Percentiles rank a stretch among this genome's conserved stretches.
Evolutionary conservation across 2,797 vertebrate genomes (phyloP).

Genomic region (Mormyrus proboscirostris): DNA sequence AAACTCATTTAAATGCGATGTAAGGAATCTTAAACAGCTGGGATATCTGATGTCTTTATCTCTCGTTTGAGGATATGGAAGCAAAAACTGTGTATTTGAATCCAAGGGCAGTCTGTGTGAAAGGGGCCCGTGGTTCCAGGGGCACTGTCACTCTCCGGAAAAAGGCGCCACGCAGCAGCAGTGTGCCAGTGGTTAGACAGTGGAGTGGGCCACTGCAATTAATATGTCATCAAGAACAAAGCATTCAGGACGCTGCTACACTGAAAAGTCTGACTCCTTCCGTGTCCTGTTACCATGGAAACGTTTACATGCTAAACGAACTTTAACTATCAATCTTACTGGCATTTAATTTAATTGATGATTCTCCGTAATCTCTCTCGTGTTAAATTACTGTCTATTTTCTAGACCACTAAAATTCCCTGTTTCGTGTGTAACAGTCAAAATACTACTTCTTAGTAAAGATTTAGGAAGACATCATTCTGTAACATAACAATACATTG

Average conservation of each 20-base stretch:
- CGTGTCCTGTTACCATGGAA: neutral
- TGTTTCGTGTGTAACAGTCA: neutral
- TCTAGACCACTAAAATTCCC: neutral
- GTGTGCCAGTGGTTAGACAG: neutral
- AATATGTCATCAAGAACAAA: slow-evolving; percentile 7
- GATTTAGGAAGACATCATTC: neutral
- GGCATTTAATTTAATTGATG: neutral
- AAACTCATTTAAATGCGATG: neutral
- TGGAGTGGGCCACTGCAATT: neutral
- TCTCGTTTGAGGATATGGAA: neutral
- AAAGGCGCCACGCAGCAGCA: neutral
- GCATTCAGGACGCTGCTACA: neutral
- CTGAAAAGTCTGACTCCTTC: neutral
- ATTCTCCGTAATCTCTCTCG: neutral
- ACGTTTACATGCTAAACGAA: neutral
- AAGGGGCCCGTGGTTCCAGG: neutral
- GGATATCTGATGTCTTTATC: neutral
- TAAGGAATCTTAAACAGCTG: neutral
- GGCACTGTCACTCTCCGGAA: neutral
- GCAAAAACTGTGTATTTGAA: neutral
- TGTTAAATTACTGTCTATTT: neutral
- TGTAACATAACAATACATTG: neutral
- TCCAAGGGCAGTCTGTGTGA: neutral
- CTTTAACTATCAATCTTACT: neutral
- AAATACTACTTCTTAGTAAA: neutral